Base-by-base conservation (phyloP, 2,888 invertebrate species). In the Thera britannica region DNA sequence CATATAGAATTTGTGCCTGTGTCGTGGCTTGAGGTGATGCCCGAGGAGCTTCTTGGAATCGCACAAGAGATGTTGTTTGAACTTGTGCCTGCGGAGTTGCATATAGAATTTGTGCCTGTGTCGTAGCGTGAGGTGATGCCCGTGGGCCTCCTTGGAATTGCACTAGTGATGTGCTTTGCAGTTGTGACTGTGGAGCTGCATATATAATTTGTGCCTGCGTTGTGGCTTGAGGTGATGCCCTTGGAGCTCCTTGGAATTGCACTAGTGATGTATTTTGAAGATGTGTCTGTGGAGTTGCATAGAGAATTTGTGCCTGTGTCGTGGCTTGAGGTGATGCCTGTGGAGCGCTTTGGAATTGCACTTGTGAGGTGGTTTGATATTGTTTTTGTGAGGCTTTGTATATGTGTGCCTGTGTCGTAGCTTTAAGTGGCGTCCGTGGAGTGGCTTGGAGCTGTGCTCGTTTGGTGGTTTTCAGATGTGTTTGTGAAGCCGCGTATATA, bases 381-480 rank as follows among this genome's bases (percentile, higher is more conserved):
- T 68, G 64, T 49, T 58, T 35, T 68, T 12, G 61, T 38, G 41
- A 54, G 12, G 35, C 54, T 60, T 8, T 54, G 57, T 44, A 34
- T 34, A 34, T 52, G 9, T 69, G 65, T 7, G 69, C 60, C 8
- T 35, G 51, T 34, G 69, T 38, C 4, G 54, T 41, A 23, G 46
- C 36, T 52, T 63, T 63, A 7, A 56, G 38, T 52, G 61, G 68
- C 11, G 51, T 8, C 5, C 52, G 65, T 9, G 55, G 46, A n/a
- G 23, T 41, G 35, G 38, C 12, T 12, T 62, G 34, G 3, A 57
- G 52, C 9, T 52, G 52, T 34, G 52, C 52, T 52, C 34, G 52
- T 12, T 48, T 7, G 38, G 12, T 38, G 36, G 55, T 0, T 36
- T 55, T 36, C 3, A 11, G 11, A 57, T 68, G 64, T 6, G 35